Conservation (phyloP, 2,888 invertebrate genomes). For the Leptothorax acervorum region DNA sequence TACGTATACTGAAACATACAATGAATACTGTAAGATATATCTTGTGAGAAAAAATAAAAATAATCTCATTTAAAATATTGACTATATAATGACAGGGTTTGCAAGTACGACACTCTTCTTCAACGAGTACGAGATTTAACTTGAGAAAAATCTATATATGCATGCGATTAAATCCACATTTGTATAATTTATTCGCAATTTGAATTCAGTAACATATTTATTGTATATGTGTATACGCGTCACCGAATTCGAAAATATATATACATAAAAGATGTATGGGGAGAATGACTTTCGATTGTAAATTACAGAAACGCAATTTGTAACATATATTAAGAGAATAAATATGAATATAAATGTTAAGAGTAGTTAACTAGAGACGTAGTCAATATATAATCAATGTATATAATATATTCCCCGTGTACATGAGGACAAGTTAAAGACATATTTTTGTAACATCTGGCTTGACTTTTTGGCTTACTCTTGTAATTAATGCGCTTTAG, state of each 20-base stretch:
- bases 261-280: neutral
- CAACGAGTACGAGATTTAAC: neutral
- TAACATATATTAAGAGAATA: constrained; percentile 6
- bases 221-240: neutral
- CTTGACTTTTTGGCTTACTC: neutral
- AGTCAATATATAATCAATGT: neutral
- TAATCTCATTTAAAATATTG: neutral
- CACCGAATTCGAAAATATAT: neutral
- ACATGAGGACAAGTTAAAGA: neutral
- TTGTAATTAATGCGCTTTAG: neutral
- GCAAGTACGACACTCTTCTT: neutral
- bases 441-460: neutral
- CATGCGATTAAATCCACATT: neutral
- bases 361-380: neutral
- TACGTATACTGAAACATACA: neutral
- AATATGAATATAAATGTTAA: constrained; percentile 13
- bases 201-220: neutral
- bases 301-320: constrained; percentile 2
- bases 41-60: neutral
- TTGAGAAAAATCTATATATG: neutral
- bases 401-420: neutral
- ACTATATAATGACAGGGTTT: neutral
- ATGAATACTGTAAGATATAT: neutral
- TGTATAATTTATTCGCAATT: neutral
- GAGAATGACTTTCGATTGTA: constrained; percentile 8